phyloP scores from a whole-genome alignment of 2,888 invertebrate genomes.

The Ommatoiulus sabulosus region DNA sequence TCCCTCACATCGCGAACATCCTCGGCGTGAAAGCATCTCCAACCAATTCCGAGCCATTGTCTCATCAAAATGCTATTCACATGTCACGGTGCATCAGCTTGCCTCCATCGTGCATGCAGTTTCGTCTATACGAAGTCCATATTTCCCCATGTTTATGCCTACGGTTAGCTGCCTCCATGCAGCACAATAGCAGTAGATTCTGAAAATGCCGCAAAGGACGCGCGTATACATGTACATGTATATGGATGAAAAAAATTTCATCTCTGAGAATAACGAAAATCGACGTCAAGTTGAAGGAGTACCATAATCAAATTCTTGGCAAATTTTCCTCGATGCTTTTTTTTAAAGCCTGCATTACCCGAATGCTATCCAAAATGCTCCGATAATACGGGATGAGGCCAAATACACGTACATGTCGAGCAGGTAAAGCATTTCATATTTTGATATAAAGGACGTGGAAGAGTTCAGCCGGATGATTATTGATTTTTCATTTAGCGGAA shows the following conservation, averaged over 20 bases:
- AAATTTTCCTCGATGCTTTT: conserved; percentile 1
- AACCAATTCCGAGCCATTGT: neutral
- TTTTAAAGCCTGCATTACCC: conserved; percentile 5
- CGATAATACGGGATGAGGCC: neutral
- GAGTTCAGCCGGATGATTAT: neutral
- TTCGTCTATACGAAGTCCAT: neutral
- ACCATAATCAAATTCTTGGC: conserved; percentile 6
- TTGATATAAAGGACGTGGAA: neutral
- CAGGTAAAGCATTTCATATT: neutral
- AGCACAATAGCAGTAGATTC: neutral
- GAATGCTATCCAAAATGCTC: neutral
- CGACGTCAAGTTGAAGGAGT: conserved; percentile 16
- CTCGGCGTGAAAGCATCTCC: neutral
- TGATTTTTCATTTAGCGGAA: conserved; percentile 25
- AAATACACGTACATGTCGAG: neutral
- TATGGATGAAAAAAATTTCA: neutral
- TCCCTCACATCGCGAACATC: neutral
- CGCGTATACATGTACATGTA: too few relatives aligned
- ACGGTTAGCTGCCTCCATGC: neutral
- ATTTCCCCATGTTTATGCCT: conserved; percentile 19
- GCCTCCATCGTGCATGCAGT: neutral
- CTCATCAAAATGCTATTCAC: conserved; percentile 43
- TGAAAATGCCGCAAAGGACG: neutral
- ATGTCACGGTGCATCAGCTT: conserved; percentile 29
- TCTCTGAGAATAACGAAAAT: conserved; percentile 20